Evolutionary conservation across 2,113 vertebrate genomes (phyloP), one percentile per base, ranked within the genome.

Genomic region (Prionailurus bengalensis): DNA sequence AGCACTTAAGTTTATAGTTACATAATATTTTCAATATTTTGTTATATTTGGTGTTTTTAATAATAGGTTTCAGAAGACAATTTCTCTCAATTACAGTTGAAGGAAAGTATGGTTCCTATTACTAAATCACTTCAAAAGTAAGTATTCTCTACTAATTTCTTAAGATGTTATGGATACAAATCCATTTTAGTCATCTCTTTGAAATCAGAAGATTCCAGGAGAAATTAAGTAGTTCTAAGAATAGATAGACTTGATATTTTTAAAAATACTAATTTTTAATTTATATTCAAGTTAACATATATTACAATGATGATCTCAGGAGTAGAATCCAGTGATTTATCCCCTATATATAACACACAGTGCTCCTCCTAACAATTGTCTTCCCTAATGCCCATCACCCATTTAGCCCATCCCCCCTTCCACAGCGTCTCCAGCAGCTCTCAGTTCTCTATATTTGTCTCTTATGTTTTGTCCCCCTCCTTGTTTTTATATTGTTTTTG

Each of bases 121-220:
- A 98, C 97, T 48, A 98, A 89, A 39, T 99, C 99, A 6, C 98
- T 99, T 97, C 98, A 98, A 95, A 99, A 99, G 99, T 99, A 98
- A 98, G 98, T 98, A 82, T 84, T 84, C 11, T 27, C 10, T 91
- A 86, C 7, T 91, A 63, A 85, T 92, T 78, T 79, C 12, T 93
- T 13, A 74, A 66, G 55, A 23, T 88, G 7, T 66, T 85, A 16
- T 36, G 51, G 36, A 16, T 70, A 48, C 45, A 63, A 39, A 58
- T 66, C 19, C 11, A 48, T 81, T 55, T 82, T 94, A 84, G 17
- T n/a, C 16, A 55, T 85, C 79, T 15, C 17, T 95, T 92, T 91
- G 14, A 86, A 87, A 36, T 87, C 42, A 92, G 89, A 86, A 91
- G 29, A 85, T 86, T 65, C 33, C 1, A 89, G 42, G 11, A 21